Percentiles rank a stretch among this genome's conserved stretches.
phyloP scores from a whole-genome alignment of 2,888 invertebrate genomes.

The Oligia latruncula region DNA sequence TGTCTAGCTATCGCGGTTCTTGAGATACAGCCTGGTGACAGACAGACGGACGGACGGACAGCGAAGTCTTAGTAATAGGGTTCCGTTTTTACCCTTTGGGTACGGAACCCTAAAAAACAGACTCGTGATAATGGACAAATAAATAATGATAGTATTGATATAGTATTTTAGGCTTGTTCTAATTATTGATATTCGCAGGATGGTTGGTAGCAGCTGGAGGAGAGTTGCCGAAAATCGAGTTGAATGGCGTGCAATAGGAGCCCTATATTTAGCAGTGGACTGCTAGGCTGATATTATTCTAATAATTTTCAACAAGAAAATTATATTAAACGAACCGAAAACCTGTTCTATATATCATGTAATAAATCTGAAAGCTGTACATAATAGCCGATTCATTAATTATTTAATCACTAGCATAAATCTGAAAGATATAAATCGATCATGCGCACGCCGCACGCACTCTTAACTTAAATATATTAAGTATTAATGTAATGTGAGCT shows the following conservation, averaged over 20 bases:
- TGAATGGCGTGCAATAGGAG: neutral
- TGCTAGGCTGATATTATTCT: neutral
- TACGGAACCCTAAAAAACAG: too few relatives aligned
- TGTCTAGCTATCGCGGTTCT: too few relatives aligned
- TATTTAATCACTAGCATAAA: constrained; percentile 43
- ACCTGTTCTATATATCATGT: neutral
- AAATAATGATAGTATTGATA: too few relatives aligned
- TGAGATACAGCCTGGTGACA: too few relatives aligned
- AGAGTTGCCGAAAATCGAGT: neutral
- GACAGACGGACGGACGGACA: too few relatives aligned
- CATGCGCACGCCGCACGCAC: constrained; percentile 14
- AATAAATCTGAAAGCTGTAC: constrained; percentile 22
- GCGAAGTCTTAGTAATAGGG: too few relatives aligned
- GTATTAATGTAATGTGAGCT: neutral
- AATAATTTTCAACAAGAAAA: neutral
- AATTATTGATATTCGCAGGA: neutral
- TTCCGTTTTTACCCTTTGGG: too few relatives aligned
- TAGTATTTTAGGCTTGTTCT: neutral
- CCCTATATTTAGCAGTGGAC: neutral
- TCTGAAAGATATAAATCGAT: constrained; percentile 28
- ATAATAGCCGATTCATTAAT: constrained; percentile 49
- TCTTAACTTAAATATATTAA: neutral
- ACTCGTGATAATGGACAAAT: too few relatives aligned
- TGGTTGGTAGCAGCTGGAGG: neutral
- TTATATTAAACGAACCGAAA: neutral